These are phyloP conservation scores for Mionectes macconnelli DNA, from an alignment of 2,113 vertebrate species.

Conservation along the genomic window DNA sequence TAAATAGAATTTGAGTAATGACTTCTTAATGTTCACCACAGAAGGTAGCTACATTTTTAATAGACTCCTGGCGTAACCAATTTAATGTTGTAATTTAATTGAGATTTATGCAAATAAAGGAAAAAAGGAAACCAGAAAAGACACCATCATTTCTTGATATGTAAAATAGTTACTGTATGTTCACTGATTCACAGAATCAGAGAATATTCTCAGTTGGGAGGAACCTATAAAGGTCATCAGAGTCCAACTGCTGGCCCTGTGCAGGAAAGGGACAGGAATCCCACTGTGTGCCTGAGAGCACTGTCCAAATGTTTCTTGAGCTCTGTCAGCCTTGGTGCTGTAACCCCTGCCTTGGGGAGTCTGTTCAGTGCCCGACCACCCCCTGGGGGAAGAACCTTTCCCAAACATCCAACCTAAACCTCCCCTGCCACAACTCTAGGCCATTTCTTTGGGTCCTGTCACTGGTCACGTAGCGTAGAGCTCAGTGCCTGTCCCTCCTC, in stretches of 20 bases:
- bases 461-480: neutral
- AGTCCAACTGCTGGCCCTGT: no score
- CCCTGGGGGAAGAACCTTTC: no score
- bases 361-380: neutral
- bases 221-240: rapidly evolving
- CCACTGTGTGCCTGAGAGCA: neutral
- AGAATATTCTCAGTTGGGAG: neutral
- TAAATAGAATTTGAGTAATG: slow-evolving; percentile 72
- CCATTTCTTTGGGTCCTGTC: neutral
- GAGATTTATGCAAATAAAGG: neutral
- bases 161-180: neutral
- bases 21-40: slow-evolving; percentile 66
- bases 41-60: slow-evolving; percentile 75
- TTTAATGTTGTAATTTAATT: slow-evolving; percentile 65
- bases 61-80: slow-evolving; percentile 18
- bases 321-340: neutral
- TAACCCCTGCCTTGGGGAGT: neutral
- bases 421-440: neutral
- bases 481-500: neutral
- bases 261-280: neutral
- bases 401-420: neutral
- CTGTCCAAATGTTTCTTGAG: neutral
- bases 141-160: neutral
- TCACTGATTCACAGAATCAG: neutral
- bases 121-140: neutral